Base-by-base conservation (phyloP, 1,140 invertebrate genomes). In the Drosophila grimshawi region DNA sequence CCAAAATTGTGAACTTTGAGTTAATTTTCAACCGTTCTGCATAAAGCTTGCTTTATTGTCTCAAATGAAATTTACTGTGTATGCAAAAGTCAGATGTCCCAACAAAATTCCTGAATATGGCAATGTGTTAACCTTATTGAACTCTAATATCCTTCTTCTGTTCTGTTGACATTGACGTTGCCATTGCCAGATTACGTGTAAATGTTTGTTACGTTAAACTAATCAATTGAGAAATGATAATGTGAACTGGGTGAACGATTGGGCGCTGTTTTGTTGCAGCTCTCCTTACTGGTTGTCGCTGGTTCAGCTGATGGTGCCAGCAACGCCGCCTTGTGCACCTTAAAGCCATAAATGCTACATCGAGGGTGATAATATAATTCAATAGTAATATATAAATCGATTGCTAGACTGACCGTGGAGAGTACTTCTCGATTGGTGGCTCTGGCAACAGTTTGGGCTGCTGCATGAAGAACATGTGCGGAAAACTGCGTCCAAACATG, bases 381-480 rank as follows among this genome's bases (percentile, higher is more conserved):
- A 19, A 19, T 19, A n/a, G 10, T 2, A 2, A 3, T 10, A 30
- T 49, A 2, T 4, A n/a, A 8, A n/a, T 5, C 5, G 3, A 19
- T 3, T 4, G n/a, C 5, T 4, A 0, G 0, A 68, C 71, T 55
- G 0, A 76, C 73, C 73, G 62, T 60, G 74, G 56, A 3, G 35
- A 60, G 11, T 69, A 78, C 8, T 59, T 56, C 30, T 63, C 48
- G 4, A 19, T 8, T 1, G 71, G 60, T n/a, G 48, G 55, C 5
- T 59, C 41, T 2, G 76, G 76, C 3, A 63, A 8, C 33, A 75
- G 49, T 2, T 65, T 10, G 11, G 72, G 72, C 52, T 60, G 3
- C 6, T 59, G 48, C 72, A 76, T 78, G 61, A 90, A 80, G 7
- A 90, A 86, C 73, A 90, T 82, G n/a, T 90, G 86, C 2, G 86